Base-by-base conservation (phyloP, 2,888 invertebrate species). In the Drosophila helvetica region DNA sequence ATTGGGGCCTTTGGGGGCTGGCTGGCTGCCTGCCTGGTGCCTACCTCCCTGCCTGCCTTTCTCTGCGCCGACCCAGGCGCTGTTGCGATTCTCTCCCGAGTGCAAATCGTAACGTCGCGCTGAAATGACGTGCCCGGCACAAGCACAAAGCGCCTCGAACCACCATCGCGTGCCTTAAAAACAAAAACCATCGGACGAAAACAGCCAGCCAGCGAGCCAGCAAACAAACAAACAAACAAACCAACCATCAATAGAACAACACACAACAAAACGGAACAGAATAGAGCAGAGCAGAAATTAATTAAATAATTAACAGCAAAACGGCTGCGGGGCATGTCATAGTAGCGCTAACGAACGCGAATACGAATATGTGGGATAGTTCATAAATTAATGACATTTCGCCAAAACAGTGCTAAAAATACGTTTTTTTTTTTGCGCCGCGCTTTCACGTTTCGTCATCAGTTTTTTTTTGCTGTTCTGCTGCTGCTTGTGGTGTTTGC, bases 81-180 rank as follows among this genome's bases (percentile, higher is more conserved):
- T 15, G 53, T 30, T 48, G 59, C 58, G 47, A 38, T 52, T 53
- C 55, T 67, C 55, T 42, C 61, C 59, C 22, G 83, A 83, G 83
- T 83, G 86, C 84, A 78, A 86, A 80, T 84, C 77, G 72, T 58
- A 78, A 75, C 86, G 86, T 77, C 72, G 86, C 67, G 67, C 75
- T 84, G 83, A 74, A 74, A 75, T 80, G 83, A 77, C 84, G 84
- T 75, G 64, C 74, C 56, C 59, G 52, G 56, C 66, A 66, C 65
- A 75, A 62, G 60, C 64, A 52, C 22, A 22, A 22, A 22, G 22
- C 22, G 62, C 62, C n/a, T 54, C 18, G 33, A 9, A 55, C 43
- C 42, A 74, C 78, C 86, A 71, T 71, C 81, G 81, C 71, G 66
- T 62, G 68, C 64, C 74, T 64, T 58, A 55, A 50, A 68, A 47